Evolutionary conservation across 2,113 vertebrate species (phyloP), one percentile per base, ranked within the genome.

Genomic region (Toxotes chatareus): DNA sequence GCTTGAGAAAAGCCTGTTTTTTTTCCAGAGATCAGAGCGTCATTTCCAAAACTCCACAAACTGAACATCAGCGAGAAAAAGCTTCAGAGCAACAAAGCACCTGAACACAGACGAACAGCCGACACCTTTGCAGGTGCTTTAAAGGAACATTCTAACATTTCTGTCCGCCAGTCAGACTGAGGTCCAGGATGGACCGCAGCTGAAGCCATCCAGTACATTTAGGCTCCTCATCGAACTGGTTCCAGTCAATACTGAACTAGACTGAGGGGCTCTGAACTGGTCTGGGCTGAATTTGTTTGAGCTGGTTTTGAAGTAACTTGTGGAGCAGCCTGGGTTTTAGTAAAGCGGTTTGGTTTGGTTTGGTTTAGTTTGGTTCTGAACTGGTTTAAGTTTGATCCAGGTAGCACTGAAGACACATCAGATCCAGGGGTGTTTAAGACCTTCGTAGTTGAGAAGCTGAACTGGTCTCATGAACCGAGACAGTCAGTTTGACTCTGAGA

Each of bases 1-100:
- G 74, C 27, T 86, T 76, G 8, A 67, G 31, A 79, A 84, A 83
- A 60, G 56, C 47, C 9, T 6, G 56, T 60, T 32, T 68, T 61
- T 51, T 53, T 61, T 62, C 78, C 79, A 51, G 36, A 71, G 56
- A 57, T 56, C 69, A 53, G 40, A 55, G 38, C 19, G 4, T 4
- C 47, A 17, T 14, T 10, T 55, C 53, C 38, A 27, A 69, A 46
- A 73, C 3, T 46, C 57, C 61, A 76, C 62, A 47, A 36, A 76
- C 47, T 44, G 38, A 73, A 53, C 59, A 36, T 61, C 56, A 65
- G 49, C 17, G 17, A 60, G 36, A 67, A 67, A 17, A 56, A 82
- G 62, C 17, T 49, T 16, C 13, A 31, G 42, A 71, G 42, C 32
- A 23, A 34, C 42, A 55, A 5, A 70, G 14, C 14, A 47, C 12